Conservation (phyloP, 1,140 invertebrate genomes). For the Brachionus sp. region DNA sequence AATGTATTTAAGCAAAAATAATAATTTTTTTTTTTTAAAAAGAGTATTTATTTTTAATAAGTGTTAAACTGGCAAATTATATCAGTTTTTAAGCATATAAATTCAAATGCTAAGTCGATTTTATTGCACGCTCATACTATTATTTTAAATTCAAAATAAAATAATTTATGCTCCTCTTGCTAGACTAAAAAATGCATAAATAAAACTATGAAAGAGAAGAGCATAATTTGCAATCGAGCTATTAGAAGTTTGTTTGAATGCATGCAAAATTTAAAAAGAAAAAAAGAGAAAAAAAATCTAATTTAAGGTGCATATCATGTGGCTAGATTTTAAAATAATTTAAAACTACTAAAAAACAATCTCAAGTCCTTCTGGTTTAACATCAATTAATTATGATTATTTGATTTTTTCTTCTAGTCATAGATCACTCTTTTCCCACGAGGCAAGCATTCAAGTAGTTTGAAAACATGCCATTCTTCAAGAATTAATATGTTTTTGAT, state of each 20-base stretch:
- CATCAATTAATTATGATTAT: neutral
- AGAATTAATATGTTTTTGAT: neutral
- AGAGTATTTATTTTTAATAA: neutral
- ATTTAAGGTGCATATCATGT: neutral
- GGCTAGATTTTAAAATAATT: neutral
- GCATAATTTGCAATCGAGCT: slow-evolving; percentile 28
- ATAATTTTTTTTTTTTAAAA: neutral
- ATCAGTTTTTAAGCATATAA: neutral
- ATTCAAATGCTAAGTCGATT: neutral
- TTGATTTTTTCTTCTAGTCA: neutral
- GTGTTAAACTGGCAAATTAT: too few relatives aligned
- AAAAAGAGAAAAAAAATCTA: neutral
- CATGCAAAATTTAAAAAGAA: neutral
- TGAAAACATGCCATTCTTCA: neutral
- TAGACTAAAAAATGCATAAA: neutral
- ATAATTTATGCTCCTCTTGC: slow-evolving; percentile 14
- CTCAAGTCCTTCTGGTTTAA: neutral
- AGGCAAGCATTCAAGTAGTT: neutral
- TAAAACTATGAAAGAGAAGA: neutral
- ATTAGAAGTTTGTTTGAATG: neutral
- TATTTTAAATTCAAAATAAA: neutral
- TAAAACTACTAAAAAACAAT: neutral
- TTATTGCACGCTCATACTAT: slow-evolving; percentile 9
- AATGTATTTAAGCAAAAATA: neutral
- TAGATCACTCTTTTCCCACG: neutral